phyloP scores from a whole-genome alignment of 2,113 vertebrate genomes.

The Gallinago paraguaiae region DNA sequence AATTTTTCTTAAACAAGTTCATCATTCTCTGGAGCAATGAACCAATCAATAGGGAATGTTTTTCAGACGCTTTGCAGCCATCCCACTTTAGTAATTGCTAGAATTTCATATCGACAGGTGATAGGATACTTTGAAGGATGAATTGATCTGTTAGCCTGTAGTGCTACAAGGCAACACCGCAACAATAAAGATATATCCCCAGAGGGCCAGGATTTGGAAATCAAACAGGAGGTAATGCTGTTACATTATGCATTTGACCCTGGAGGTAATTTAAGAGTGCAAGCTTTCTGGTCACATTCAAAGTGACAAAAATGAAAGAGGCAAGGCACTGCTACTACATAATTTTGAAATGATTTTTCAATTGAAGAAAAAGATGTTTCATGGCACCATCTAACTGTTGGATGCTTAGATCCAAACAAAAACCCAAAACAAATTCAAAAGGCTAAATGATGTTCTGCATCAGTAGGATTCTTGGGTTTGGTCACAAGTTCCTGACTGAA shows the following conservation, averaged over 20 bases:
- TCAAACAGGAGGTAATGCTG: conserved; percentile 73
- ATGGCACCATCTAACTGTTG: neutral
- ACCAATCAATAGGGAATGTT: conserved; percentile 78
- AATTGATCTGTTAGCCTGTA: conserved; percentile 81
- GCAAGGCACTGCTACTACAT: neutral
- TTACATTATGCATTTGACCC: conserved; percentile 73
- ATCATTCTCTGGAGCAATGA: conserved; percentile 73
- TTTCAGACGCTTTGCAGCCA: conserved; percentile 72
- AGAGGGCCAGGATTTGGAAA: conserved; percentile 57
- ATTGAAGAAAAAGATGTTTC: neutral
- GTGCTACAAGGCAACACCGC: conserved; percentile 67
- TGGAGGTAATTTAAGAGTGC: conserved; percentile 52
- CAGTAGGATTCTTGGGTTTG: neutral
- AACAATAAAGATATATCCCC: conserved; percentile 74
- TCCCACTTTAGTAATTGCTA: conserved; percentile 73
- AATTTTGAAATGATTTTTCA: neutral
- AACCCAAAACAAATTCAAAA: neutral
- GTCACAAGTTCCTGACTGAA: neutral
- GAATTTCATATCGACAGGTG: conserved; percentile 76
- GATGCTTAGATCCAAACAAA: neutral
- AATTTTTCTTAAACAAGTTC: conserved; percentile 83
- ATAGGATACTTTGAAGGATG: conserved; percentile 77
- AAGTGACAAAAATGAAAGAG: conserved; percentile 27
- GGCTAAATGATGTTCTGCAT: neutral
- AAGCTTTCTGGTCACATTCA: conserved; percentile 14